Evolutionary conservation across 2,113 vertebrate species (phyloP).

Genomic region (Oophaga pumilio): DNA sequence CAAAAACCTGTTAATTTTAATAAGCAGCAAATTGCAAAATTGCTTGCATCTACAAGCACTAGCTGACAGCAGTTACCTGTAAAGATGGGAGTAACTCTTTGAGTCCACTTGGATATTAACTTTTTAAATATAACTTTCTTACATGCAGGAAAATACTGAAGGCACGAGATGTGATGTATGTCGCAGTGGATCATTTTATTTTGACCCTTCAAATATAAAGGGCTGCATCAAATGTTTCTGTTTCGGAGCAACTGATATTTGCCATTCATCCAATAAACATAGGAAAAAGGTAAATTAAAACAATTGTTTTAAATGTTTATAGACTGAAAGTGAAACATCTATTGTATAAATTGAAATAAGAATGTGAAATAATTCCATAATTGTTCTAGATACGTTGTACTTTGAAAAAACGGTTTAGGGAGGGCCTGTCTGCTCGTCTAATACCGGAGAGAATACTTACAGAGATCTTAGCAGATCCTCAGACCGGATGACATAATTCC

Average conservation of each 20-base stretch:
- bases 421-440: background rate
- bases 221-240: slow-evolving; percentile 93
- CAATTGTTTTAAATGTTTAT: background rate
- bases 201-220: slow-evolving; percentile 79
- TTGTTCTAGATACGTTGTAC: background rate
- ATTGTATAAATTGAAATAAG: background rate
- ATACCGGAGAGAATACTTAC: background rate
- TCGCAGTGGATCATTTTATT: slow-evolving; percentile 80
- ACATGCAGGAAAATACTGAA: slow-evolving; percentile 81
- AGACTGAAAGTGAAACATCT: background rate
- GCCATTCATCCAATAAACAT: slow-evolving; percentile 78
- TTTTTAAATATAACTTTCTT: background rate
- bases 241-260: slow-evolving; percentile 80
- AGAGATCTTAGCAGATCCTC: background rate
- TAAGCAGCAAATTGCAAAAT: too few species aligned
- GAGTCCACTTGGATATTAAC: too few species aligned
- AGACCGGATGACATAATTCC: background rate
- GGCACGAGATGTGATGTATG: slow-evolving; percentile 81
- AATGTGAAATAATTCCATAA: background rate
- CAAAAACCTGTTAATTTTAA: too few species aligned
- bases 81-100: too few species aligned
- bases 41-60: too few species aligned
- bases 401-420: background rate
- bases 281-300: slow-evolving; percentile 79
- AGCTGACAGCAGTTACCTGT: too few species aligned